Evolutionary conservation across 1,140 invertebrate species (phyloP).

Genomic region (Formica selysi): DNA sequence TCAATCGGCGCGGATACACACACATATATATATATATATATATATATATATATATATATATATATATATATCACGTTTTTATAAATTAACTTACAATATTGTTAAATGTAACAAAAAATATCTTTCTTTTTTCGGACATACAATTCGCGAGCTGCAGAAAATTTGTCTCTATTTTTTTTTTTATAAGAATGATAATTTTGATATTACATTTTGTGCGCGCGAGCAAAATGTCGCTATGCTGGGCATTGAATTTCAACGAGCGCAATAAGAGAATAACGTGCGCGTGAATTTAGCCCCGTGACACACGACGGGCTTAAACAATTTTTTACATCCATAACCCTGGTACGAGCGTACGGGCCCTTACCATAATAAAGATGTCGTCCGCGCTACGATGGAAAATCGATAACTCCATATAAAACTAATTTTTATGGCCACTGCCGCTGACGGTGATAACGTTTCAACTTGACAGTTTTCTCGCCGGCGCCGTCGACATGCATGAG

Average conservation of each 20-base stretch:
- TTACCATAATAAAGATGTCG: slow-evolving; percentile 54
- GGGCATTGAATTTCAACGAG: slow-evolving; percentile 52
- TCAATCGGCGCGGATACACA: neutral
- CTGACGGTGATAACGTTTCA: slow-evolving; percentile 65
- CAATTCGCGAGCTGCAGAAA: neutral
- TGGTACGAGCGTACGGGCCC: neutral
- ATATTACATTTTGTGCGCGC: slow-evolving; percentile 23
- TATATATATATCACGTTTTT: neutral
- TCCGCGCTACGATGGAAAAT: slow-evolving; percentile 34
- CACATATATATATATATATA: no score
- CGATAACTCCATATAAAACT: slow-evolving; percentile 58
- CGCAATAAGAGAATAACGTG: slow-evolving; percentile 30
- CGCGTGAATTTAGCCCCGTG: slow-evolving; percentile 33
- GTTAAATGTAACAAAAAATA: neutral
- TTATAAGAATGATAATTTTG: slow-evolving; percentile 23
- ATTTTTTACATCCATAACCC: slow-evolving; percentile 42
- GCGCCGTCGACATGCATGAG: slow-evolving; percentile 21
- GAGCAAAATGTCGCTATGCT: neutral
- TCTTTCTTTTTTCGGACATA: neutral
- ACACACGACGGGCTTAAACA: slow-evolving; percentile 44
- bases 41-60: neutral
- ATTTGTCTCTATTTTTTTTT: slow-evolving; percentile 24
- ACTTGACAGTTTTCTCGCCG: slow-evolving; percentile 63
- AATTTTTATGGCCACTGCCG: slow-evolving; percentile 60
- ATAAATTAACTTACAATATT: slow-evolving; percentile 7